Conservation (phyloP, 2,888 invertebrate species). For the Microctonus brassicae region DNA sequence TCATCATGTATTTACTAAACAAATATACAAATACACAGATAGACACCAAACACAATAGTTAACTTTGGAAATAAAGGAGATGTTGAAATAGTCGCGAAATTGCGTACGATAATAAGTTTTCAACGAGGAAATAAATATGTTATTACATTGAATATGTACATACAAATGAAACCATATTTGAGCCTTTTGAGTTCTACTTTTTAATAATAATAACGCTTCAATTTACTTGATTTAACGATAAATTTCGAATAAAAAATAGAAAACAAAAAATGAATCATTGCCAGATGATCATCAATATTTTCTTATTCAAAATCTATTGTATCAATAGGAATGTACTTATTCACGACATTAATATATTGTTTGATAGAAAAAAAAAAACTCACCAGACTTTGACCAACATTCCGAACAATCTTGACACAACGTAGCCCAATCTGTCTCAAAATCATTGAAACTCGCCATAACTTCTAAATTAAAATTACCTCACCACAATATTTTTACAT, state of each 20-base stretch:
- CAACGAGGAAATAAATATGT: neutral
- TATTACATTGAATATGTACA: neutral
- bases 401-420: conserved; percentile 76
- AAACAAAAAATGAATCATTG: too few relatives aligned
- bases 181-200: neutral
- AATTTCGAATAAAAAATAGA: too few relatives aligned
- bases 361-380: conserved; percentile 52
- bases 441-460: conserved; percentile 78
- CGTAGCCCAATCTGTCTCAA: conserved; percentile 77
- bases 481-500: neutral
- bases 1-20: conserved; percentile 44
- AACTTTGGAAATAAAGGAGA: neutral
- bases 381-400: conserved; percentile 77
- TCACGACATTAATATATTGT: neutral
- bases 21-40: conserved; percentile 18
- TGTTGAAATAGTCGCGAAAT: neutral
- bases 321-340: too few relatives aligned
- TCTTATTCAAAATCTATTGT: too few relatives aligned
- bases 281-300: too few relatives aligned
- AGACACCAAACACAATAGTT: neutral
- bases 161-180: neutral
- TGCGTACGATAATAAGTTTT: neutral
- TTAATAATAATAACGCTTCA: neutral
- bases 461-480: neutral
- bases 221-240: too few relatives aligned